Percentiles rank a stretch among this genome's conserved stretches.
Evolutionary conservation across 2,888 invertebrate species (phyloP).

Genomic region (Pheosia gnoma): DNA sequence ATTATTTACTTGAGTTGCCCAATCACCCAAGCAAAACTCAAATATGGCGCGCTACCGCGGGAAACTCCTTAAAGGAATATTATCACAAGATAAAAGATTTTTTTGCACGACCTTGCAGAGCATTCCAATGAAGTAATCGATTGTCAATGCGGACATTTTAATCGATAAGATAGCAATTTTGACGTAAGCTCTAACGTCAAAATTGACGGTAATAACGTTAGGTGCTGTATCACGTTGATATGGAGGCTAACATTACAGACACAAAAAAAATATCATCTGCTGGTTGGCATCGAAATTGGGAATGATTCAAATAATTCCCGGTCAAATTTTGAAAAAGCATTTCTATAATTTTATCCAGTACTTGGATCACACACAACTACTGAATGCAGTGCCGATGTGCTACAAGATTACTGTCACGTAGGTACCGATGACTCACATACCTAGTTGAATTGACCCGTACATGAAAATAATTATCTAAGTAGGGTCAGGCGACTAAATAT

Average conservation of each 20-base stretch:
- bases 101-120: constrained; percentile 23
- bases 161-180: constrained; percentile 30
- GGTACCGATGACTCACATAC: neutral
- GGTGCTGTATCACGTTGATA: neutral
- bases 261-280: too few relatives aligned
- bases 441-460: neutral
- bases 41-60: neutral
- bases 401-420: constrained; percentile 8
- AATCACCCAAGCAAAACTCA: too few relatives aligned
- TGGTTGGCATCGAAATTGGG: too few relatives aligned
- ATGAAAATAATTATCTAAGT: neutral
- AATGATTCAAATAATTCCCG: too few relatives aligned
- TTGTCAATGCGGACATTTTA: constrained; percentile 31
- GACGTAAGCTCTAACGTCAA: neutral
- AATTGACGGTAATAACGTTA: neutral
- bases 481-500: too few relatives aligned
- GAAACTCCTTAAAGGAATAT: neutral
- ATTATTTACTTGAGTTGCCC: too few relatives aligned
- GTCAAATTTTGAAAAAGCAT: too few relatives aligned
- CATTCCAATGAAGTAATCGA: constrained; percentile 38
- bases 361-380: too few relatives aligned
- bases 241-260: too few relatives aligned
- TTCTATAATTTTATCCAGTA: too few relatives aligned
- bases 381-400: neutral
- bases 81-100: constrained; percentile 1